These are phyloP conservation scores for Oxytorus armatus DNA, from an alignment of 2,888 invertebrate genomes.

Conservation along the genomic window DNA sequence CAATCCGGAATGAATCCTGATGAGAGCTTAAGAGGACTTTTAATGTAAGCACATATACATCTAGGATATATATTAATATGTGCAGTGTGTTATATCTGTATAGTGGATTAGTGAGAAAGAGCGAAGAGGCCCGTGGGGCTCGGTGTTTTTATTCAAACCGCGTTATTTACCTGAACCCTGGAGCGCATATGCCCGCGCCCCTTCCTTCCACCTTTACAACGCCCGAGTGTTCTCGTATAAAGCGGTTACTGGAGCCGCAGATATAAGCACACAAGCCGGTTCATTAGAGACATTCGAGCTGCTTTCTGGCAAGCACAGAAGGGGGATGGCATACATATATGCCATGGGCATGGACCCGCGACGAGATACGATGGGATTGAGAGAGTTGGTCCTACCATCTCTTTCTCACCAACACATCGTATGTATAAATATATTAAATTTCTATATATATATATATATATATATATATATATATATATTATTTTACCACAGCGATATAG, in stretches of 20 bases:
- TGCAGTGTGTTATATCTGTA: constrained; percentile 15
- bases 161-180: constrained; percentile 77
- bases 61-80: constrained; percentile 15
- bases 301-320: constrained; percentile 76
- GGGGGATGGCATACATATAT: constrained; percentile 58
- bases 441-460: no score
- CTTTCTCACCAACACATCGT: constrained; percentile 35
- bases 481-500: constrained; percentile 38
- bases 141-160: constrained; percentile 79
- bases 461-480: constrained; percentile 5
- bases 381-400: constrained; percentile 55
- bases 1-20: neutral
- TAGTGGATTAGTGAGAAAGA: constrained; percentile 47
- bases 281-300: constrained; percentile 84
- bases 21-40: neutral
- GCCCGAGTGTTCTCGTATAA: constrained; percentile 71
- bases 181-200: constrained; percentile 54
- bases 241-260: constrained; percentile 81
- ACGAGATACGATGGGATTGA: constrained; percentile 64
- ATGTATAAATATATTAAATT: constrained; percentile 19
- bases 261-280: constrained; percentile 84
- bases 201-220: constrained; percentile 64
- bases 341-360: constrained; percentile 55
- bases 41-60: constrained; percentile 20
- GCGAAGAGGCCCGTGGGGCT: constrained; percentile 57